These are phyloP conservation scores for Lissocephala sabroskyi DNA, from an alignment of 2,888 invertebrate genomes.

Conservation along the genomic window DNA sequence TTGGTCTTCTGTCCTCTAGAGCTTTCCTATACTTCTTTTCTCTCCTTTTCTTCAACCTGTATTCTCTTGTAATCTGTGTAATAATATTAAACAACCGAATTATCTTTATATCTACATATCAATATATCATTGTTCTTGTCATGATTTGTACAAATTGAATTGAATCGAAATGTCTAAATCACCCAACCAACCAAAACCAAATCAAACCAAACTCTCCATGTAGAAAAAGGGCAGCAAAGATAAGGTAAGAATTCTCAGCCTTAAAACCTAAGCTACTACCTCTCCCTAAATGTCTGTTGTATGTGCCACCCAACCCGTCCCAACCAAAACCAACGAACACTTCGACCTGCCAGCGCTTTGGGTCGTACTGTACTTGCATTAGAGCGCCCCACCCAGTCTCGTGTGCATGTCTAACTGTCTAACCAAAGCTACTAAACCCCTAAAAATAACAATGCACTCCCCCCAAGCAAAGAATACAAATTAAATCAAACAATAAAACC, in stretches of 20 bases:
- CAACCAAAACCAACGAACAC: no score
- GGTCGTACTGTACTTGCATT: neutral
- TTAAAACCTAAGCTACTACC: slow-evolving; percentile 9
- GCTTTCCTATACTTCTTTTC: slow-evolving; percentile 8
- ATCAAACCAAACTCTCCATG: slow-evolving; percentile 50
- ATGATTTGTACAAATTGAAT: slow-evolving; percentile 57
- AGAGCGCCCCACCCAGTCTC: neutral
- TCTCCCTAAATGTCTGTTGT: slow-evolving; percentile 31
- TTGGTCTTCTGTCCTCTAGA: no score
- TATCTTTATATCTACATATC: slow-evolving; percentile 38
- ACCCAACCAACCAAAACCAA: slow-evolving; percentile 69
- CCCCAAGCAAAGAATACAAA: no score
- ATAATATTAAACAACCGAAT: no score
- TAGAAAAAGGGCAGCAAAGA: slow-evolving; percentile 92
- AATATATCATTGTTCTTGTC: slow-evolving; percentile 61
- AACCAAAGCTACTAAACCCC: slow-evolving; percentile 18
- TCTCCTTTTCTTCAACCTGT: slow-evolving; percentile 26
- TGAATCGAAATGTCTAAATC: no score
- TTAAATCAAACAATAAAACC: no score
- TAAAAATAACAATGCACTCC: no score
- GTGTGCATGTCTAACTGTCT: slow-evolving; percentile 14
- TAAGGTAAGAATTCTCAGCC: slow-evolving; percentile 78
- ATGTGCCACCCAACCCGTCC: slow-evolving; percentile 3
- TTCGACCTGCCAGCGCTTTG: no score
- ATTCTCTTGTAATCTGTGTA: no score